Conservation (phyloP, 1,140 invertebrate species). For the Macrotrachela quadricornifera region DNA sequence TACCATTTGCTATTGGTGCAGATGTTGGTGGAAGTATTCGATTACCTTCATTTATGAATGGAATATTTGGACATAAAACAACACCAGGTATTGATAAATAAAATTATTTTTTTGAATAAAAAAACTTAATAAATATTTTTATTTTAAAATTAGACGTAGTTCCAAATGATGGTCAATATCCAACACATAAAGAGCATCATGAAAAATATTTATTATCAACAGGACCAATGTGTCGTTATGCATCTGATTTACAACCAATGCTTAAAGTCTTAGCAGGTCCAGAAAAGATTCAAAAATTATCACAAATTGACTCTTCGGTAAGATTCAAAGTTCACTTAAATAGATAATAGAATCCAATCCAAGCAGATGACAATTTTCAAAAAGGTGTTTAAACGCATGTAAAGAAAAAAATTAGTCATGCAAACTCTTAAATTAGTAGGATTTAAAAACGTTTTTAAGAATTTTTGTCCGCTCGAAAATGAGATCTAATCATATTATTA, state of each 20-base stretch:
- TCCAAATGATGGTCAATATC: neutral
- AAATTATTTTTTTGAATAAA: too few species aligned
- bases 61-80: slow-evolving; percentile 3
- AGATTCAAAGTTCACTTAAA: too few species aligned
- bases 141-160: neutral
- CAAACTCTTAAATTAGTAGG: slow-evolving; percentile 19
- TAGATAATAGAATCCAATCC: too few species aligned
- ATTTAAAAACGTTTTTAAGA: too few species aligned
- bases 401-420: slow-evolving; percentile 35
- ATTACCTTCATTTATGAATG: slow-evolving; percentile 51
- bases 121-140: too few species aligned
- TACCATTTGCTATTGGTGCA: slow-evolving; percentile 66
- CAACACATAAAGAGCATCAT: neutral
- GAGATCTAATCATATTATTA: too few species aligned
- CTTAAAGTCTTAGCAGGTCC: slow-evolving; percentile 35
- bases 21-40: slow-evolving; percentile 89
- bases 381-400: neutral
- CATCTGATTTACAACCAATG: slow-evolving; percentile 55
- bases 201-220: slow-evolving; percentile 39
- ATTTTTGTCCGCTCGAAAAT: too few species aligned
- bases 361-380: slow-evolving; percentile 26
- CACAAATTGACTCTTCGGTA: neutral
- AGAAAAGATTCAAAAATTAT: neutral
- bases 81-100: too few species aligned
- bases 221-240: slow-evolving; percentile 71